A percentile compares a stretch with the other conserved stretches of the same genome.
phyloP scores from a whole-genome alignment of 1,140 invertebrate species.

The Spodoptera frugiperda region DNA sequence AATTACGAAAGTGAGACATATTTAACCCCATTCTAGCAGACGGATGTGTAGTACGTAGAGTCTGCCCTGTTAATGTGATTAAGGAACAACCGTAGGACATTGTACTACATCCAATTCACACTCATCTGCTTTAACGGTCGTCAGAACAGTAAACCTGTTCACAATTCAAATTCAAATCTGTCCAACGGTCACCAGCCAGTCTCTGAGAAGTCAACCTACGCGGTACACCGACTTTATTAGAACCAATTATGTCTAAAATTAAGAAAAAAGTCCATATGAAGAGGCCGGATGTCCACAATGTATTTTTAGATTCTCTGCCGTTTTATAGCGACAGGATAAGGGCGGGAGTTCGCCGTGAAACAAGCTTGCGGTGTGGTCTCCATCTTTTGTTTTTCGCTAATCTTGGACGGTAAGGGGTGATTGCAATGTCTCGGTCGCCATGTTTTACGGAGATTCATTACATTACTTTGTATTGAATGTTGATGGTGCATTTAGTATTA shows the following conservation, averaged over 20 bases:
- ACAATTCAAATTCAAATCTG: slow-evolving; percentile 29
- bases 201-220: slow-evolving; percentile 12
- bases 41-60: background rate
- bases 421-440: background rate
- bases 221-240: slow-evolving; percentile 20
- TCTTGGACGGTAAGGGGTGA: slow-evolving; percentile 26
- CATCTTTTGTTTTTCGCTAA: slow-evolving; percentile 37
- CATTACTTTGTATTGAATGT: background rate
- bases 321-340: slow-evolving; percentile 39
- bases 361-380: slow-evolving; percentile 28
- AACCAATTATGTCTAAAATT: slow-evolving; percentile 45
- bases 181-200: slow-evolving; percentile 11
- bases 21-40: too few species aligned
- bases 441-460: background rate
- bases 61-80: slow-evolving; percentile 15
- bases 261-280: slow-evolving; percentile 40
- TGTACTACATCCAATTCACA: slow-evolving; percentile 21
- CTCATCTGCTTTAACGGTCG: slow-evolving; percentile 11
- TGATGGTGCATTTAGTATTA: background rate
- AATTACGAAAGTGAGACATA: too few species aligned
- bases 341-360: slow-evolving; percentile 28
- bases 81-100: slow-evolving; percentile 8
- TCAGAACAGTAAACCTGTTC: slow-evolving; percentile 5
- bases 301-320: slow-evolving; percentile 30
- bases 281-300: slow-evolving; percentile 45